phyloP scores from a whole-genome alignment of 1,140 invertebrate genomes.

The Muscidifurax raptorellus region DNA sequence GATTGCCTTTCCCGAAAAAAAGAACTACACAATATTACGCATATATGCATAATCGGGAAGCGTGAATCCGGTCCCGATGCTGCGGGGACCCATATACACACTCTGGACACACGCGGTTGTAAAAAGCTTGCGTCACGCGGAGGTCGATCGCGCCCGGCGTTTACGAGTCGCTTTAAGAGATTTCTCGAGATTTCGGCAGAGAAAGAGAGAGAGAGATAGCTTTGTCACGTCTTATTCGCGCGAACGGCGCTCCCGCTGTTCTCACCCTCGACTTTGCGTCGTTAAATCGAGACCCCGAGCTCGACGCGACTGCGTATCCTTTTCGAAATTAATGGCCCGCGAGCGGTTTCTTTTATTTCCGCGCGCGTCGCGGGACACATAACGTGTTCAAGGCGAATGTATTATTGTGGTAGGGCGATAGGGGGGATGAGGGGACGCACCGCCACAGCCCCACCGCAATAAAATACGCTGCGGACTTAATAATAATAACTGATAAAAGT shows the following conservation, averaged over 20 bases:
- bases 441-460: slow-evolving; percentile 4
- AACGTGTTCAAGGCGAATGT: slow-evolving; percentile 11
- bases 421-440: not conserved
- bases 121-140: not conserved
- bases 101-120: not conserved
- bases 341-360: slow-evolving; percentile 36
- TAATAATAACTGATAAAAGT: slow-evolving; percentile 45
- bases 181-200: not conserved
- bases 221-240: not conserved
- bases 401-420: not conserved
- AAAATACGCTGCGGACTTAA: slow-evolving; percentile 36
- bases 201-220: not conserved
- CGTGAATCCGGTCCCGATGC: slow-evolving; percentile 26
- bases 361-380: not conserved
- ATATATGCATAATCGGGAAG: slow-evolving; percentile 19
- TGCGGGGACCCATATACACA: not conserved
- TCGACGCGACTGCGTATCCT: slow-evolving; percentile 7
- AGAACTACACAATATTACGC: not conserved
- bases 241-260: not conserved
- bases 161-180: slow-evolving; percentile 4
- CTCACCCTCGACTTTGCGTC: not conserved
- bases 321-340: slow-evolving; percentile 42
- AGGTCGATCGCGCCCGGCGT: not conserved
- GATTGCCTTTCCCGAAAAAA: slow-evolving; percentile 7
- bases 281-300: slow-evolving; percentile 36